A percentile compares a stretch with the other conserved stretches of the same genome.
Evolutionary conservation across 2,113 vertebrate genomes (phyloP).

Genomic region (Mesocricetus auratus): DNA sequence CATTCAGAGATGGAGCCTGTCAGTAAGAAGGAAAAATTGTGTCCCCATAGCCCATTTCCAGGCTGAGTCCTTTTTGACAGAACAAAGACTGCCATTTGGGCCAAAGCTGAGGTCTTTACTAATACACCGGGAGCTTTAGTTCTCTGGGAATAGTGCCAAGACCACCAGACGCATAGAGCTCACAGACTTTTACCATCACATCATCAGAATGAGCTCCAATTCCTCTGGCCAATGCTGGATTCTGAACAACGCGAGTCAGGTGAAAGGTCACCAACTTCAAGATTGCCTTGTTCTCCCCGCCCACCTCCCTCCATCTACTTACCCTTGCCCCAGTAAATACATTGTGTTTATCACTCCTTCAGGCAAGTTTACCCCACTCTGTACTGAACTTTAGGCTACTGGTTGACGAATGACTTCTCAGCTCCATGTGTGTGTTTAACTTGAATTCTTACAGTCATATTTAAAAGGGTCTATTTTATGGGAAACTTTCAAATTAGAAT

Average conservation of each 20-base stretch:
- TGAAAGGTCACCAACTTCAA: conserved; percentile 67
- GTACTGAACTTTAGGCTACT: conserved; percentile 55
- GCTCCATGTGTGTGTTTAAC: conserved; percentile 60
- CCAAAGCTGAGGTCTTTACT: conserved; percentile 59
- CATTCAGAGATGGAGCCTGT: conserved; percentile 65
- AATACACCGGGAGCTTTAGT: conserved; percentile 58
- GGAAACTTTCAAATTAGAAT: conserved; percentile 69
- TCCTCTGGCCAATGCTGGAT: conserved; percentile 66
- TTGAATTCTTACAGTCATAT: conserved; percentile 24
- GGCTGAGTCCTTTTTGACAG: conserved; percentile 47
- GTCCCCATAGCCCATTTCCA: conserved; percentile 66
- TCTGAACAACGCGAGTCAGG: conserved; percentile 52
- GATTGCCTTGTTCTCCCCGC: conserved; percentile 9
- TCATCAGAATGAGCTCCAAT: conserved; percentile 71
- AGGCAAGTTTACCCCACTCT: neutral
- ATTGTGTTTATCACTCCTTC: conserved; percentile 31
- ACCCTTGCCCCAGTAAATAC: conserved; percentile 50
- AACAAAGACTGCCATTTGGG: conserved; percentile 73
- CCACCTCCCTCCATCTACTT: neutral
- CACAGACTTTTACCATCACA: conserved; percentile 76
- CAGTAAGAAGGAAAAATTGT: conserved; percentile 61
- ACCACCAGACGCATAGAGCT: conserved; percentile 51
- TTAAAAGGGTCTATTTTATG: conserved; percentile 56
- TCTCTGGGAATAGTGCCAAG: conserved; percentile 79
- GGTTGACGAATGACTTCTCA: conserved; percentile 61